Conservation (phyloP, 2,888 invertebrate species). For the Thalpophila matura region DNA sequence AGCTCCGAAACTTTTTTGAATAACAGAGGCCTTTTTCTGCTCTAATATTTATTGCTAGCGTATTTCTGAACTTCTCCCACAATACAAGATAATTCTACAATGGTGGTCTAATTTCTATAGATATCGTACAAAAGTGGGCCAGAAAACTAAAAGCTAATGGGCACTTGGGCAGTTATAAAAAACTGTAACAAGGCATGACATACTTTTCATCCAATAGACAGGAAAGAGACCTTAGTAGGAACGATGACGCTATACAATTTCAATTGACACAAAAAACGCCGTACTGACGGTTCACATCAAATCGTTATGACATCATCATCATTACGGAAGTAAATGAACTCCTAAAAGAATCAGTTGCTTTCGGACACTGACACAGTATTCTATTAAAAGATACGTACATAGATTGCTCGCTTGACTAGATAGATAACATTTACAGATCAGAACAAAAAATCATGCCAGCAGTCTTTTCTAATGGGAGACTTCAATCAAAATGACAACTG, state of each 20-base stretch:
- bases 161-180: constrained; percentile 61
- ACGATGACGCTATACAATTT: constrained; percentile 64
- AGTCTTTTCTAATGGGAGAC: constrained; percentile 23
- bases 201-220: constrained; percentile 60
- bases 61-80: constrained; percentile 33
- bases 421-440: constrained; percentile 9
- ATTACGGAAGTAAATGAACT: constrained; percentile 47
- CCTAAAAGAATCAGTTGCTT: constrained; percentile 52
- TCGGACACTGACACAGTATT: constrained; percentile 40
- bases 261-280: constrained; percentile 67
- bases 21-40: constrained; percentile 31
- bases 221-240: constrained; percentile 71
- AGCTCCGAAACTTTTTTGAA: constrained; percentile 35
- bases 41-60: constrained; percentile 47
- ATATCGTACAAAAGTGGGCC: constrained; percentile 29
- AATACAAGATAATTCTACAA: neutral
- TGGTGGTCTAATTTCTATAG: constrained; percentile 1
- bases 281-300: constrained; percentile 69
- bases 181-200: constrained; percentile 59
- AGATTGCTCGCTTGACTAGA: constrained; percentile 35
- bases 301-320: constrained; percentile 54
- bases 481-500: constrained; percentile 27
- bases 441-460: constrained; percentile 26
- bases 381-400: constrained; percentile 25
- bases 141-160: constrained; percentile 51